Evolutionary conservation across 2,113 vertebrate genomes (phyloP).

Genomic region (Machaerirhynchus nigripectus): DNA sequence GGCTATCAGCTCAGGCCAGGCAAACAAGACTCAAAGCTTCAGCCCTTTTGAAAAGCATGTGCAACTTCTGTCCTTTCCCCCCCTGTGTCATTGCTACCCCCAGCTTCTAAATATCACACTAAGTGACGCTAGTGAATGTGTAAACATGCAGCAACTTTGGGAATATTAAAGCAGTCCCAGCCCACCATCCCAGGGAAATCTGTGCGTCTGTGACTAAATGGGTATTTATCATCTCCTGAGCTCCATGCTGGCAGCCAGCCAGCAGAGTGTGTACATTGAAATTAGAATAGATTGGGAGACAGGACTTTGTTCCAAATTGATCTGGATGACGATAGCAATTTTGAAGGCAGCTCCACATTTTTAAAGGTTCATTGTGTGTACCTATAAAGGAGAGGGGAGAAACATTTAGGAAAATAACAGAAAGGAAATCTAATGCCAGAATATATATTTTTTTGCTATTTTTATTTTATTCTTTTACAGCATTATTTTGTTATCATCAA

Average conservation of each 20-base stretch:
- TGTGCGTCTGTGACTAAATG: constrained; percentile 47
- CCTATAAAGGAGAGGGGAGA: constrained; percentile 9
- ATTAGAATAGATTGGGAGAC: constrained; percentile 67
- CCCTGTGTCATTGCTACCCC: neutral
- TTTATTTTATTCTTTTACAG: neutral
- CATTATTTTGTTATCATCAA: neutral
- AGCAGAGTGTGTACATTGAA: constrained; percentile 59
- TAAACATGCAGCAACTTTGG: constrained; percentile 2
- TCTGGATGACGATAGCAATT: constrained; percentile 53
- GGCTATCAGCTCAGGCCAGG: neutral
- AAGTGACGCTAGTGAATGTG: neutral
- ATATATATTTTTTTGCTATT: neutral
- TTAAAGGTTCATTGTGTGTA: constrained; percentile 47
- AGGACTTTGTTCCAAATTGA: constrained; percentile 58
- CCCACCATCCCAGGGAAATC: constrained; percentile 41
- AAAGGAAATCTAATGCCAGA: constrained; percentile 3
- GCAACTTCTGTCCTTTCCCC: neutral
- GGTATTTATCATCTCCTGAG: constrained; percentile 66
- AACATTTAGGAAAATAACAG: constrained; percentile 47
- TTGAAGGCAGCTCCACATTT: constrained; percentile 43
- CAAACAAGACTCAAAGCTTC: neutral
- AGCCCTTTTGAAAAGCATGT: neutral
- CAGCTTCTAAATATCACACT: neutral
- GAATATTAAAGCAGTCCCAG: neutral
- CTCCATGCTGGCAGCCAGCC: constrained; percentile 57